phyloP scores from a whole-genome alignment of 2,797 vertebrate species.

The Miichthys miiuy region DNA sequence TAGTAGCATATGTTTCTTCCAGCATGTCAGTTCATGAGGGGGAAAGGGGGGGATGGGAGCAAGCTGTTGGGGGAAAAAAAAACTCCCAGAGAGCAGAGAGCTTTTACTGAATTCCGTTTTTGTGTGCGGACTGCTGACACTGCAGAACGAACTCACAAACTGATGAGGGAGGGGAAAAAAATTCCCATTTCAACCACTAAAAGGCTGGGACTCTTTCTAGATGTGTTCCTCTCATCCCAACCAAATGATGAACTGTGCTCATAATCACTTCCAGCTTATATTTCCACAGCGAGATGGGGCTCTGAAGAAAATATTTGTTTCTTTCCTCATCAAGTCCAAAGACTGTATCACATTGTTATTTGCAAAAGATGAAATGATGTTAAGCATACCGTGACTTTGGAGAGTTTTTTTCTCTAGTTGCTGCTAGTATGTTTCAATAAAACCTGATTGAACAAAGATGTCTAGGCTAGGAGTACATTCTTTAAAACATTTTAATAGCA shows the following conservation, averaged over 20 bases:
- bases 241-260: slow-evolving; percentile 81
- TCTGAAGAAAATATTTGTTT: slow-evolving; percentile 35
- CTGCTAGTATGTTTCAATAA: slow-evolving; percentile 10
- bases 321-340: slow-evolving; percentile 24
- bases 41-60: slow-evolving; percentile 80
- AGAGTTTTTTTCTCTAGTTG: not conserved
- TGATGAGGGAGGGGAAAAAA: slow-evolving; percentile 76
- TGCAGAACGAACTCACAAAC: slow-evolving; percentile 85
- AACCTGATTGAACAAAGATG: not conserved
- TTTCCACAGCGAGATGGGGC: slow-evolving; percentile 59
- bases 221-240: slow-evolving; percentile 70
- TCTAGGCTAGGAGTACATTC: not conserved
- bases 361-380: not conserved
- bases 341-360: not conserved
- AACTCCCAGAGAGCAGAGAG: slow-evolving; percentile 73
- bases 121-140: slow-evolving; percentile 87
- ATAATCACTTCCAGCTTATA: slow-evolving; percentile 83
- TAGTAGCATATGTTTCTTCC: slow-evolving; percentile 87
- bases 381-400: not conserved
- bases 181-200: slow-evolving; percentile 82
- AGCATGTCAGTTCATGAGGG: slow-evolving; percentile 85
- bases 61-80: slow-evolving; percentile 79
- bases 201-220: slow-evolving; percentile 77
- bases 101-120: slow-evolving; percentile 87
- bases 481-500: slow-evolving; percentile 4